A percentile compares a stretch with the other conserved stretches of the same genome.
Evolutionary conservation across 1,140 invertebrate species (phyloP).

Genomic region (Tigriopus japonicus): DNA sequence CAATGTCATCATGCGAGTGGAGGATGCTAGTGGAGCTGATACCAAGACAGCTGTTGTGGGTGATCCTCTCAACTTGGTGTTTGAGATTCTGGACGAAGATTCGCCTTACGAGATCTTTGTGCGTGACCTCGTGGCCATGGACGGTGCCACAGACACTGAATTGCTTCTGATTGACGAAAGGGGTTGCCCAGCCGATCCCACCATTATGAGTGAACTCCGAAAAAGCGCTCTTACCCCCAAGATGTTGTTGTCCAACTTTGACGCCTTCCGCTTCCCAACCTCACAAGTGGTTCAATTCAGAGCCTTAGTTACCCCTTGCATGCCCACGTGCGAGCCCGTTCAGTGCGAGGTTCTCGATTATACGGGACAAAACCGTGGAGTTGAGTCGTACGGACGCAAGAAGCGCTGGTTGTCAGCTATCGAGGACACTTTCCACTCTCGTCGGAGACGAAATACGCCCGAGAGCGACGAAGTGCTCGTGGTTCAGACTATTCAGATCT

Average conservation of each 20-base stretch:
- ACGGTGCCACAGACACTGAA: conserved; percentile 73
- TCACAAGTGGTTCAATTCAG: conserved; percentile 85
- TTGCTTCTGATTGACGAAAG: conserved; percentile 76
- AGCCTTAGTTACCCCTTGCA: conserved; percentile 74
- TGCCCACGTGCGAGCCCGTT: conserved; percentile 74
- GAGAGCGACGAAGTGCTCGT: conserved; percentile 28
- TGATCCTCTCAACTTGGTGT: conserved; percentile 67
- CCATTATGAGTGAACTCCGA: conserved; percentile 72
- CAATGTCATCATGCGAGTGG: conserved; percentile 71
- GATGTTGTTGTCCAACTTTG: conserved; percentile 72
- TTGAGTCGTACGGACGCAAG: conserved; percentile 56
- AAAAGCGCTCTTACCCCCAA: conserved; percentile 32
- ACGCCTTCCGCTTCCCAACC: conserved; percentile 87
- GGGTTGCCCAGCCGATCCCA: conserved; percentile 76
- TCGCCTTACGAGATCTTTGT: conserved; percentile 89
- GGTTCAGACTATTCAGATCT: conserved; percentile 31
- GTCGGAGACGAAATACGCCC: background rate
- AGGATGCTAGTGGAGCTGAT: conserved; percentile 5
- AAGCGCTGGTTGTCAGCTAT: conserved; percentile 27
- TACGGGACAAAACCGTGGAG: conserved; percentile 53
- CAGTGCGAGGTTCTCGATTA: conserved; percentile 59
- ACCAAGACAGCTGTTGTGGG: conserved; percentile 37
- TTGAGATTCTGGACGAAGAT: conserved; percentile 68
- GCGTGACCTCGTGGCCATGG: conserved; percentile 76
- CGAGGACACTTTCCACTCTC: background rate